Base-by-base conservation (phyloP, 2,797 vertebrate genomes). In the Sciurus carolinensis region DNA sequence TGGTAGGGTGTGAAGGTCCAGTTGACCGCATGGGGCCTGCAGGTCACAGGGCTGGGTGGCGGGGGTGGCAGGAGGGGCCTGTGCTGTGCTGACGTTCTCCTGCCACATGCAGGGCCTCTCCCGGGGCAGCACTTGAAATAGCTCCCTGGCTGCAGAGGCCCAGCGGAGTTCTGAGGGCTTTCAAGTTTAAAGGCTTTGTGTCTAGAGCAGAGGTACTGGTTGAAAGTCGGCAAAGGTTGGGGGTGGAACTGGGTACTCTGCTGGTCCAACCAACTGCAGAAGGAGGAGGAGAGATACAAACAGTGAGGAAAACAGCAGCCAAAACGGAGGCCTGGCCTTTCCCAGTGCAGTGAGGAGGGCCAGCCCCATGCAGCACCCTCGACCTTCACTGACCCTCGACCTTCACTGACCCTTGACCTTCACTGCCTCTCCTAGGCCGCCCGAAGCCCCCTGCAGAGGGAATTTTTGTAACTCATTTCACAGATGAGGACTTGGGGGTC, bases 51-150 rank as follows among this genome's bases (percentile, higher is more conserved):
- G 33, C 0, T 42, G 20, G 20, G 22, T 4, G 50, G 13, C 5
- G 10, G n/a, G n/a, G 36, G 13, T n/a, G 13, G 62, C 62, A 44
- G 30, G 18, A 47, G 54, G 26, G 67, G 10, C 24, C 42, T 3
- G 18, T 33, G 81, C 47, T 62, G 47, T 2, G 0, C 30, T n/a
- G 22, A 66, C 64, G 22, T 71, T 94, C 42, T 90, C 15, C 77
- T 82, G 82, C 72, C 52, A 54, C 87, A 7, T 0, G 3, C n/a
- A 11, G 86, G 30, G 20, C 24, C 3, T 75, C 91, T 94, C 86
- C 83, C 76, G 57, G 87, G 77, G 77, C 5, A n/a, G 50, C 9
- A 5, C 97, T 88, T 82, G 84, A 96, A 97, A 97, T 90, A 96
- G 81, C 87, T 94, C 83, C 67, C 96, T 87, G 89, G 39, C 67